A percentile compares a stretch with the other conserved stretches of the same genome.
Conservation (phyloP, 2,113 vertebrate genomes). For the Pan troglodytes region NHGRI_mPanTro3-v2.1_pri NC_072419.2:25945001-25945500, state of each 20-base stretch:
- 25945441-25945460: conserved; percentile 22
- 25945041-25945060: not conserved
- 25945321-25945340: not conserved
- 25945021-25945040: not conserved
- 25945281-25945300: not conserved
- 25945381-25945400: not conserved
- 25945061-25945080: not conserved
- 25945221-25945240: not conserved
- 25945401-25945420: not conserved
- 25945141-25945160: not conserved
- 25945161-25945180: not conserved
- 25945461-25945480: not conserved
- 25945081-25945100: rapidly evolving
- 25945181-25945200: not conserved
- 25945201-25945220: not conserved
- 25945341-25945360: not conserved
- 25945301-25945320: not conserved
- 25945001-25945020: not conserved
- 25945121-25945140: not conserved
- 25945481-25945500: conserved; percentile 22
- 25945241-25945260: not conserved
- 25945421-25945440: conserved; percentile 1
- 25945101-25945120: not conserved
- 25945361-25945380: not conserved
- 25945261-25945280: not conserved